Evolutionary conservation across 2,888 invertebrate genomes (phyloP).

Genomic region (Drosophila nigricruria): DNA sequence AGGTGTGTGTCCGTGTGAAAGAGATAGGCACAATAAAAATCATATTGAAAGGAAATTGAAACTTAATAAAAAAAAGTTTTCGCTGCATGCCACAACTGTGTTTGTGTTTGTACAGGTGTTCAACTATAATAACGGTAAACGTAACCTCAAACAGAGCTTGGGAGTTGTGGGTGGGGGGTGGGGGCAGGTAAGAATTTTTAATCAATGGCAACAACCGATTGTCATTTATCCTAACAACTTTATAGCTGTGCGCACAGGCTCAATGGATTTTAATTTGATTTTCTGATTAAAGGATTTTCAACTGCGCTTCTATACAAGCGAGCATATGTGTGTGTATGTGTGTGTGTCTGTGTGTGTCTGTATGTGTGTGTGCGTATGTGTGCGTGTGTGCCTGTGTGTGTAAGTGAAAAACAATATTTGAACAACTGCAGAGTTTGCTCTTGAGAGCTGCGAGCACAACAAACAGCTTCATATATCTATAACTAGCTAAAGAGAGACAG

Average conservation of each 20-base stretch:
- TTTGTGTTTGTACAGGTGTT: slow-evolving; percentile 20
- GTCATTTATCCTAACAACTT: slow-evolving; percentile 24
- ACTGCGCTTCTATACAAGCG: slow-evolving; percentile 13
- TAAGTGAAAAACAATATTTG: slow-evolving; percentile 75
- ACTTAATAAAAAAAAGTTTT: slow-evolving; percentile 1
- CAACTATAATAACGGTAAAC: slow-evolving; percentile 4
- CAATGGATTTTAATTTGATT: slow-evolving; percentile 66
- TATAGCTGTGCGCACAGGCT: slow-evolving; percentile 25
- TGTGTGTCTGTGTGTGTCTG: slow-evolving; percentile 4
- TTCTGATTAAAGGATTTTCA: slow-evolving; percentile 58
- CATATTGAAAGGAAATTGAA: slow-evolving; percentile 8
- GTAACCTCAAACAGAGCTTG: slow-evolving; percentile 12
- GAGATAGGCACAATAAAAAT: slow-evolving; percentile 8
- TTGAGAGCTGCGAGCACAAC: slow-evolving; percentile 25
- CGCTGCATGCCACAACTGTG: slow-evolving; percentile 41
- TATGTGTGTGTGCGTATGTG: slow-evolving; percentile 25
- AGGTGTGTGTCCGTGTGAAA: neutral
- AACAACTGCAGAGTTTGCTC: slow-evolving; percentile 52
- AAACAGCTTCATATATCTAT: slow-evolving; percentile 28
- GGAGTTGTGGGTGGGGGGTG: neutral
- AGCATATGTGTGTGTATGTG: slow-evolving; percentile 6
- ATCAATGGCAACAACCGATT: slow-evolving; percentile 25
- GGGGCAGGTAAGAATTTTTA: slow-evolving; percentile 14
- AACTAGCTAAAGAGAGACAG: slow-evolving; percentile 6
- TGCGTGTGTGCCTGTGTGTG: slow-evolving; percentile 20